A percentile compares a stretch with the other conserved stretches of the same genome.
phyloP scores from a whole-genome alignment of 2,888 invertebrate genomes.

The Drosophila limbata region DNA sequence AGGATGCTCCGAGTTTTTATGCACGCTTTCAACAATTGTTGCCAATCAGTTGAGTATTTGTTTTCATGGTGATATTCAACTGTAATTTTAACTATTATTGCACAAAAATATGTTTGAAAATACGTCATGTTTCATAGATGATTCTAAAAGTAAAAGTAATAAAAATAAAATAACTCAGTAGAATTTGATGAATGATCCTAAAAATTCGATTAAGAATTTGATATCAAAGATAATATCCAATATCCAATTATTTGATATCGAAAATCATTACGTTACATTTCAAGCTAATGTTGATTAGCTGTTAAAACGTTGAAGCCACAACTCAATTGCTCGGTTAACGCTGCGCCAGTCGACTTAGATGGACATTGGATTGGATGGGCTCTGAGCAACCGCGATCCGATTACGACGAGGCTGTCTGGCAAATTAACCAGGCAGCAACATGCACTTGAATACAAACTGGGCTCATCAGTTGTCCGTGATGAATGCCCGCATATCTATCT shows the following conservation, averaged over 20 bases:
- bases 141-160: background rate
- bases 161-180: background rate
- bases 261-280: conserved; percentile 17
- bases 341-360: conserved; percentile 30
- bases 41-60: conserved; percentile 22
- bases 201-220: background rate
- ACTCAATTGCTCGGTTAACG: conserved; percentile 39
- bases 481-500: conserved; percentile 17
- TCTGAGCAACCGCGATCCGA: conserved; percentile 47
- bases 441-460: conserved; percentile 56
- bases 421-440: conserved; percentile 63
- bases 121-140: background rate
- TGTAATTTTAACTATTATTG: background rate
- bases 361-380: conserved; percentile 33
- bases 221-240: no score
- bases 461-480: conserved; percentile 41
- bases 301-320: conserved; percentile 50
- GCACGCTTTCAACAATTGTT: conserved; percentile 42
- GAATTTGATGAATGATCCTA: background rate
- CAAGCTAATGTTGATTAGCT: conserved; percentile 63
- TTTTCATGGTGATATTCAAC: conserved; percentile 13
- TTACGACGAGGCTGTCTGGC: conserved; percentile 58
- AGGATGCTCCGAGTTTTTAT: conserved; percentile 14
- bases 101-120: background rate
- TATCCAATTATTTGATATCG: no score